These are phyloP conservation scores for Margaritifera margaritifera DNA, from an alignment of 2,888 invertebrate genomes.

Conservation along the genomic window DNA sequence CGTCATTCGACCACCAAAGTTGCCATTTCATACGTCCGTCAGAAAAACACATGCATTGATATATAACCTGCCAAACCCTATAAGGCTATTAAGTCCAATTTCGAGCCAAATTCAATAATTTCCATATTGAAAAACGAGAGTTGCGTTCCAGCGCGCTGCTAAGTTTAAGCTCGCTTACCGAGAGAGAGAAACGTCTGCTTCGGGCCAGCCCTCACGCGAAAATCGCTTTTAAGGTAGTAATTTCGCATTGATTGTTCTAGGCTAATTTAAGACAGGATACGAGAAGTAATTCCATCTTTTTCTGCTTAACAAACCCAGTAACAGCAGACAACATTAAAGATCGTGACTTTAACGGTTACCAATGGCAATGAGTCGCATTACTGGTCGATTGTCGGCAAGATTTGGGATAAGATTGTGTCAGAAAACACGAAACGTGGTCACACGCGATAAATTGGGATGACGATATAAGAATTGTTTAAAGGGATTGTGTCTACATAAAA, in stretches of 20 bases:
- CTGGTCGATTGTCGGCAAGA: too few relatives aligned
- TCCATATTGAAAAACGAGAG: constrained; percentile 41
- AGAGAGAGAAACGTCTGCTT: constrained; percentile 22
- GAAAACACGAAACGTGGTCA: too few relatives aligned
- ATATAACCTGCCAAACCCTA: constrained; percentile 28
- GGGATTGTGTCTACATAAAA: too few relatives aligned
- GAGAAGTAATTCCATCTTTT: constrained; percentile 34
- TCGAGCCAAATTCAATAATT: constrained; percentile 43
- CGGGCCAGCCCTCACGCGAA: constrained; percentile 35
- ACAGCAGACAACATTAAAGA: too few relatives aligned
- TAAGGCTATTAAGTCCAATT: constrained; percentile 42
- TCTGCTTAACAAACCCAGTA: constrained; percentile 18
- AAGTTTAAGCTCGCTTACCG: neutral
- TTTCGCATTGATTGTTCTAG: constrained; percentile 48
- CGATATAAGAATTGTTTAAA: too few relatives aligned
- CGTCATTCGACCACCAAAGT: too few relatives aligned
- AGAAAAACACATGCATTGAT: constrained; percentile 10
- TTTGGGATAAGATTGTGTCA: too few relatives aligned
- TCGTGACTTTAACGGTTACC: too few relatives aligned
- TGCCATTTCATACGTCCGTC: too few relatives aligned
- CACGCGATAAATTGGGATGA: too few relatives aligned
- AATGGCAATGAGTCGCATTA: too few relatives aligned
- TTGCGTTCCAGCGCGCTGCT: constrained; percentile 16
- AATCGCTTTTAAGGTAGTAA: constrained; percentile 43
- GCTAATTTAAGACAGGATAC: constrained; percentile 44